Evolutionary conservation across 2,797 vertebrate genomes (phyloP).

Genomic region (Florisuga fusca): DNA sequence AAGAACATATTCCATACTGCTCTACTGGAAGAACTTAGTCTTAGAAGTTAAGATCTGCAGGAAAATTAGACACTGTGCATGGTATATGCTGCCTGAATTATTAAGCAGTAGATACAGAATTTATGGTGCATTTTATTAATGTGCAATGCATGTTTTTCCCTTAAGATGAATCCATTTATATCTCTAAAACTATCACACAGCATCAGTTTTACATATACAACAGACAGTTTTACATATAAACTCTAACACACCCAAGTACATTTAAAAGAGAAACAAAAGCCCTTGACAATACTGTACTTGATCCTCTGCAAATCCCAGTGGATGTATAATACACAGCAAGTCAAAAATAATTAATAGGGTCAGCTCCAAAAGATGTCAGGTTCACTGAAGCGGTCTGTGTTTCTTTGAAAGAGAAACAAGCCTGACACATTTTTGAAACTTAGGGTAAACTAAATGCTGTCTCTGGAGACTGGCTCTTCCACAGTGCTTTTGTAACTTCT

Average conservation of each 20-base stretch:
- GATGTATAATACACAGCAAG: constrained; percentile 45
- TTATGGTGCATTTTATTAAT: constrained; percentile 6
- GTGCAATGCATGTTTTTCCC: neutral
- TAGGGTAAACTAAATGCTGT: neutral
- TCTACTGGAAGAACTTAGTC: neutral
- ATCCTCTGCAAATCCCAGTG: constrained; percentile 58
- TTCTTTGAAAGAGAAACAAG: constrained; percentile 33
- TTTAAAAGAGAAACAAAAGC: constrained; percentile 17
- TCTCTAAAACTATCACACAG: neutral
- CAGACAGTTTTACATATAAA: neutral
- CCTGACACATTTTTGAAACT: constrained; percentile 32
- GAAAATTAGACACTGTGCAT: neutral
- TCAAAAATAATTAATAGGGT: constrained; percentile 73
- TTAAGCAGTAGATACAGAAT: neutral
- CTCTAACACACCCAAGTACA: neutral
- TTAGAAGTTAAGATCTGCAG: neutral
- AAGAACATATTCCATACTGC: neutral
- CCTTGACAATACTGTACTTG: constrained; percentile 1
- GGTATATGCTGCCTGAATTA: neutral
- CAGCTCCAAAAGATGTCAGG: constrained; percentile 46
- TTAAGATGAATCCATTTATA: neutral
- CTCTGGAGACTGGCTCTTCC: neutral
- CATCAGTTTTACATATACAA: neutral
- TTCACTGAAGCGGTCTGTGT: neutral
- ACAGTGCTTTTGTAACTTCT: neutral